phyloP scores from a whole-genome alignment of 2,113 vertebrate genomes.

The Pteruthius melanotis region DNA sequence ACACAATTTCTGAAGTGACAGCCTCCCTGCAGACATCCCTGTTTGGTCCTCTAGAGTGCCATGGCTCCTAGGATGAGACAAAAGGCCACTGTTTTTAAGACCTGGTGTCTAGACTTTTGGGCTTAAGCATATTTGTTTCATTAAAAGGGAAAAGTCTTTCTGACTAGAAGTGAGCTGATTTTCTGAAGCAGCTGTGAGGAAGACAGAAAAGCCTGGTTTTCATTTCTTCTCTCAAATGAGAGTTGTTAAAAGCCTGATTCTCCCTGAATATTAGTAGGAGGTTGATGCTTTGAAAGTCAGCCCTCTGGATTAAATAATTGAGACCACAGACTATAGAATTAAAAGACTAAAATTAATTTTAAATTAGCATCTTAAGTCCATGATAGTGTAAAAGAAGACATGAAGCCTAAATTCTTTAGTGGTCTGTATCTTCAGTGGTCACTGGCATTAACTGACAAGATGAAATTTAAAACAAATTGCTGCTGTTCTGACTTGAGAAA shows the following conservation, averaged over 20 bases:
- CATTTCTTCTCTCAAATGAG: background rate
- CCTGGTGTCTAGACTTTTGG: background rate
- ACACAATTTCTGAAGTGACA: background rate
- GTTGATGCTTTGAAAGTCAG: background rate
- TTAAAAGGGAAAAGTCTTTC: background rate
- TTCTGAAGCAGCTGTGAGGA: background rate
- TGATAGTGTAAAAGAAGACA: background rate
- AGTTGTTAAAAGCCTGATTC: background rate
- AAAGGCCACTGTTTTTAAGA: background rate
- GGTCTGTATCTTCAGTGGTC: background rate
- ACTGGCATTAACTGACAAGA: background rate
- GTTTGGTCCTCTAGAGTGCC: background rate
- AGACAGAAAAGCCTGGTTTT: background rate
- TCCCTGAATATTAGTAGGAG: background rate
- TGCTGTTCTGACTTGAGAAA: background rate
- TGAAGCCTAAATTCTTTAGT: background rate
- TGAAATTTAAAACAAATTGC: background rate
- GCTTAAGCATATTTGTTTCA: background rate
- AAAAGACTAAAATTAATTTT: background rate
- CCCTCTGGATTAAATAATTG: background rate
- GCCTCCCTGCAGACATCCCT: background rate
- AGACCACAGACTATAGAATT: background rate
- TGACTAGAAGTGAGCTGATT: background rate
- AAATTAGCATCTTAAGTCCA: background rate
- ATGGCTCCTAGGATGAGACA: background rate